These are phyloP conservation scores for Ptychobarbus kaznakovi DNA, from an alignment of 2,797 vertebrate species.

Conservation along the genomic window DNA sequence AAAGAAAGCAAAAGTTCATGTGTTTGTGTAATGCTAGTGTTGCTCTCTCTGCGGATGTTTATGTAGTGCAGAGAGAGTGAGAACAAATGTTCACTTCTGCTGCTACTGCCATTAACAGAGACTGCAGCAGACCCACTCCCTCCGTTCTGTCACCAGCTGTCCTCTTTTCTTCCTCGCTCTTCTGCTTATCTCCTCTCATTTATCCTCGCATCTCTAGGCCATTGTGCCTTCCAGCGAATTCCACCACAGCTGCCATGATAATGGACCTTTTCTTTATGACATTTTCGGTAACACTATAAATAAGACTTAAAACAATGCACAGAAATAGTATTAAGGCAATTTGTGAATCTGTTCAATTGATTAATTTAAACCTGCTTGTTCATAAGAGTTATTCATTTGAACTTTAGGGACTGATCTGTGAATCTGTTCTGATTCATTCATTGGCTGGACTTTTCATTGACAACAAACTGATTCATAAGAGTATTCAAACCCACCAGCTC, in stretches of 20 bases:
- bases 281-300: neutral
- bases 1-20: neutral
- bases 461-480: neutral
- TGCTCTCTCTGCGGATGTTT: constrained; percentile 17
- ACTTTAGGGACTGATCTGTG: neutral
- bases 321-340: neutral
- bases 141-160: constrained; percentile 32
- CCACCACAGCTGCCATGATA: constrained; percentile 19
- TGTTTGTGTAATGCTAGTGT: neutral
- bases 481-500: neutral
- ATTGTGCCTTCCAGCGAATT: constrained; percentile 15
- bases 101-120: constrained; percentile 25
- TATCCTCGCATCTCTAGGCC: constrained; percentile 3
- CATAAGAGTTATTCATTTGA: neutral
- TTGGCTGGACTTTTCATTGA: too few species aligned
- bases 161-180: constrained; percentile 12
- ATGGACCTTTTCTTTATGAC: neutral
- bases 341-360: neutral
- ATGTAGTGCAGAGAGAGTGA: constrained; percentile 30
- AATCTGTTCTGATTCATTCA: too few species aligned
- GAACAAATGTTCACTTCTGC: constrained; percentile 35
- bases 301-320: neutral
- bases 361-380: neutral
- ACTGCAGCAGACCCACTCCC: constrained; percentile 4
- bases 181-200: constrained; percentile 14